phyloP scores from a whole-genome alignment of 1,140 invertebrate species.

The Sycophila sp. region DNA sequence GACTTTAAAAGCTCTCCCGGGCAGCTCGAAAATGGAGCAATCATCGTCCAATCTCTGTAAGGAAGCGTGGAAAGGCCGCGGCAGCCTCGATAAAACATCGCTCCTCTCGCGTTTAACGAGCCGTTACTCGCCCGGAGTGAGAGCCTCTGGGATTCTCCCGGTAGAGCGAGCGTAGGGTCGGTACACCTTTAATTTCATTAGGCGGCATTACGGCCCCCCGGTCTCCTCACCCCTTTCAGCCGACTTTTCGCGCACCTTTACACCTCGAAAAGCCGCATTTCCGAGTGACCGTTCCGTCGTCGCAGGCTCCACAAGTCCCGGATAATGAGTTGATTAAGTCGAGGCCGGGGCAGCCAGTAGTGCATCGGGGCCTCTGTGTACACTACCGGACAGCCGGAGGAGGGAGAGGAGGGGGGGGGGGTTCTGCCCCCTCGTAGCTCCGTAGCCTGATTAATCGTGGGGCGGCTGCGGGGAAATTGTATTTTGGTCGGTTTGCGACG shows the following conservation, averaged over 20 bases:
- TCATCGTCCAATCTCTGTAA: too few relatives aligned
- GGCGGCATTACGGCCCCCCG: background rate
- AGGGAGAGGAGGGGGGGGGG: too few relatives aligned
- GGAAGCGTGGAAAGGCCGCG: background rate
- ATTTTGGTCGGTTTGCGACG: constrained; percentile 11
- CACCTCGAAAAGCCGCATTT: background rate
- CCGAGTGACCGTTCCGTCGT: background rate
- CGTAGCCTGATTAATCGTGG: constrained; percentile 12
- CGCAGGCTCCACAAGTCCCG: background rate
- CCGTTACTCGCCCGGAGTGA: background rate
- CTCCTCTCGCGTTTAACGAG: background rate
- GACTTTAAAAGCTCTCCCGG: too few relatives aligned
- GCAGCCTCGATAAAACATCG: background rate
- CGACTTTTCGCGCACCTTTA: background rate
- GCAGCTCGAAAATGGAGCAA: too few relatives aligned
- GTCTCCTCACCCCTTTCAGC: background rate
- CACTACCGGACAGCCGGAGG: too few relatives aligned
- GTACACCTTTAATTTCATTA: constrained; percentile 7
- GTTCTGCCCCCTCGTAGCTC: too few relatives aligned
- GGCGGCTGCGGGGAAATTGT: constrained; percentile 5
- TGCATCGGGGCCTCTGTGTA: too few relatives aligned
- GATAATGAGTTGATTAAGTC: constrained; percentile 33
- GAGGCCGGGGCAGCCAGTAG: background rate
- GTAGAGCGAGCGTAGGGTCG: too few relatives aligned
- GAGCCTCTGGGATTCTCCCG: too few relatives aligned